A percentile compares a stretch with the other conserved stretches of the same genome.
phyloP scores from a whole-genome alignment of 2,888 invertebrate species.

The Sceliomorpha sp. region DNA sequence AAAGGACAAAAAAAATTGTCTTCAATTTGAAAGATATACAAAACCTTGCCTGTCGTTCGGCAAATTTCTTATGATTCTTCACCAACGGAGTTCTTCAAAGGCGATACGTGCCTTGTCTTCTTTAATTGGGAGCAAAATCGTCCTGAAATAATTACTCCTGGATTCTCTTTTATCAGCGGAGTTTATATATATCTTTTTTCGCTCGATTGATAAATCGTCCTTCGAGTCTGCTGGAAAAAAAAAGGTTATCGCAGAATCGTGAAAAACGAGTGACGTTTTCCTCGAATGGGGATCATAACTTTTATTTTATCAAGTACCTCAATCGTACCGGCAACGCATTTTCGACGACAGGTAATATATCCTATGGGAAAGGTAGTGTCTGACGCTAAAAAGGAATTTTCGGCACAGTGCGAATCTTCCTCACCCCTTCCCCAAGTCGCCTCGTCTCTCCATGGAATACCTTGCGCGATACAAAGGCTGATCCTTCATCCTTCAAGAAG shows the following conservation, averaged over 20 bases:
- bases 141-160: constrained; percentile 4
- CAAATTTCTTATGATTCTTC: too few relatives aligned
- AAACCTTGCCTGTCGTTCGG: too few relatives aligned
- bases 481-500: constrained; percentile 1
- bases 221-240: not conserved
- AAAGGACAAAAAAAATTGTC: too few relatives aligned
- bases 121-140: too few relatives aligned
- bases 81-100: too few relatives aligned
- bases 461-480: constrained; percentile 14
- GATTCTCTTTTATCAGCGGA: constrained; percentile 1
- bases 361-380: constrained; percentile 20
- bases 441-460: constrained; percentile 9
- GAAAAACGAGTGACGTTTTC: constrained; percentile 35
- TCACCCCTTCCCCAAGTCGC: too few relatives aligned
- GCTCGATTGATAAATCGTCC: constrained; percentile 19
- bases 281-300: constrained; percentile 34
- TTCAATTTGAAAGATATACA: too few relatives aligned
- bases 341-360: constrained; percentile 42
- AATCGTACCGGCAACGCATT: constrained; percentile 35
- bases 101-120: too few relatives aligned
- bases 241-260: constrained; percentile 11
- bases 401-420: constrained; percentile 4
- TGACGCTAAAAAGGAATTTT: constrained; percentile 21
- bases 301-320: constrained; percentile 42
- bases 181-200: too few relatives aligned